Conservation (phyloP, 2,888 invertebrate species). For the Lissonota sp. region DNA sequence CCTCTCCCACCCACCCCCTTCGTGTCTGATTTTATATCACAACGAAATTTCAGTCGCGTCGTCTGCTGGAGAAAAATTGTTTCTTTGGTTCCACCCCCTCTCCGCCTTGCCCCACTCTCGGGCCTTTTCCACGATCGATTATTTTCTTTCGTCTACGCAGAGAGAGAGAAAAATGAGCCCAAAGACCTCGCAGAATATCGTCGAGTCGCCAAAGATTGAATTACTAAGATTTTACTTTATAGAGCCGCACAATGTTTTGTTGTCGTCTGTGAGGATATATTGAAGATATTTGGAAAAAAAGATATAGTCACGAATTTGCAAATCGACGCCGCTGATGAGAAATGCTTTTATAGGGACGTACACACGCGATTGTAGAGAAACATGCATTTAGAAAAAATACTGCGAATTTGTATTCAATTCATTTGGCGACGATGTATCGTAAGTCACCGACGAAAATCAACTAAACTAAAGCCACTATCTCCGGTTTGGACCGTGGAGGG, state of each 20-base stretch:
- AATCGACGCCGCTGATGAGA: too few species aligned
- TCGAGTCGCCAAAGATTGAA: too few species aligned
- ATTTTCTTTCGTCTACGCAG: slow-evolving; percentile 5
- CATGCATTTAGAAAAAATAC: background rate
- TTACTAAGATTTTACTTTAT: too few species aligned
- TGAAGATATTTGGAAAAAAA: too few species aligned
- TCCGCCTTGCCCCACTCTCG: background rate
- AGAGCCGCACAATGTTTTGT: too few species aligned
- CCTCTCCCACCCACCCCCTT: background rate
- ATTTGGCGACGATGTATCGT: slow-evolving; percentile 9
- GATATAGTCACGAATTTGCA: too few species aligned
- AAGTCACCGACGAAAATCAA: slow-evolving; percentile 37
- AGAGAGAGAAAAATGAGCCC: background rate
- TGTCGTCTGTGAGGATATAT: too few species aligned
- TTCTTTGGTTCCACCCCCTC: background rate
- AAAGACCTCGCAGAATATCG: background rate
- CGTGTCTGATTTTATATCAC: too few species aligned
- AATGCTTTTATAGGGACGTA: too few species aligned
- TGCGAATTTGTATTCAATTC: background rate
- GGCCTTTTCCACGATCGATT: slow-evolving; percentile 40
- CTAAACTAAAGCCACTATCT: slow-evolving; percentile 42
- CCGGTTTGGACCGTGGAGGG: slow-evolving; percentile 19
- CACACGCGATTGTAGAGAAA: background rate
- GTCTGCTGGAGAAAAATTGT: too few species aligned
- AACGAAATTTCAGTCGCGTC: too few species aligned